Base-by-base conservation (phyloP, 2,888 invertebrate genomes). In the Brachyopa scutellaris region DNA sequence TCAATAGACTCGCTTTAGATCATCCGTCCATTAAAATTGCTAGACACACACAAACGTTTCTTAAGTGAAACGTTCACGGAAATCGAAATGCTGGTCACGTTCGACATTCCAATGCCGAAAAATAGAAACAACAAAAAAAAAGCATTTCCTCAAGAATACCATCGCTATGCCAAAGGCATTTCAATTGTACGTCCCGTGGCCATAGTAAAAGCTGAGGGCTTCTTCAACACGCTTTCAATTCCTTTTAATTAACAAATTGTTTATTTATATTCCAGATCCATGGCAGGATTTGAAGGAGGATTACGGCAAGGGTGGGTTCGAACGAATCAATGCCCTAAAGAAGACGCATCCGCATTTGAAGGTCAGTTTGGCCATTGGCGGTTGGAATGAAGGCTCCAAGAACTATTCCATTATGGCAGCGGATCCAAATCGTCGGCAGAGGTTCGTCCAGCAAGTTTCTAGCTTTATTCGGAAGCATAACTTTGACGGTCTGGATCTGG, bases 301-400 rank as follows among this genome's bases (percentile, higher is more conserved):
- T 86, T 94, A 94, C 84, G 96, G 96, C 23, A 94, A 94, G 90
- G 93, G 93, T 21, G 94, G 94, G 8, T 96, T 93, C 88, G 93
- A 93, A 84, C 93, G 94, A 11, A 90, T 96, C 67, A 95, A 95
- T 0, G 91, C 91, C 0, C 87, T 96, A 0, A 95, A 94, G 85
- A 88, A 92, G 49, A 91, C 91, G 8, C 93, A 95, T 89, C 95
- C 95, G 0, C 94, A 94, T 86, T 88, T 97, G 45, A 95, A 92
- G 87, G 93, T 95, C 2, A 93, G 94, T 1, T 88, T 97, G 8
- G 97, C 96, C 0, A 95, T 97, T 36, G 97, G 97, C 0, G 97
- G 97, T 0, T 97, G 97, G 97, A 97, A 97, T 88, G 97, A 97
- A 88, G 97, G 97, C 0, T 97, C 97, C 0, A 87, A 86, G 64